Evolutionary conservation across 2,113 vertebrate genomes (phyloP).

Genomic region (Petromus typicus): DNA sequence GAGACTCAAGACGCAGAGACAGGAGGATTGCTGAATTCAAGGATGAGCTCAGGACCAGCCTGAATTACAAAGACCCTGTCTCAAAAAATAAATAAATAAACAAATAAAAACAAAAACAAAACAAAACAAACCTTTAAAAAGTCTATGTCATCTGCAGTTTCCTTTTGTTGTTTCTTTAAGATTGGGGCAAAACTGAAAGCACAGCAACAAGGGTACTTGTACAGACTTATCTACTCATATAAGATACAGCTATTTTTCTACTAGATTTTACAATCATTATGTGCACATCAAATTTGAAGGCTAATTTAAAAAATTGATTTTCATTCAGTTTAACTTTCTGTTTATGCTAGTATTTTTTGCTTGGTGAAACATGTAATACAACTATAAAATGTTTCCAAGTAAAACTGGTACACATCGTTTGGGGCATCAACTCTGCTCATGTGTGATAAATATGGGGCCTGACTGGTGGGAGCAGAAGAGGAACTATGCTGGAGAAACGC

Average conservation of each 20-base stretch:
- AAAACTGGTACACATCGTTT: neutral
- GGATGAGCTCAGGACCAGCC: too few species aligned
- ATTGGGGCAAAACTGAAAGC: conserved; percentile 9
- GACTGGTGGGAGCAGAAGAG: too few species aligned
- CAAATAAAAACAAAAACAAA: too few species aligned
- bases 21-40: too few species aligned
- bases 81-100: too few species aligned
- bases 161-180: neutral
- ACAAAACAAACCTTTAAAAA: too few species aligned
- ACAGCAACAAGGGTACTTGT: neutral
- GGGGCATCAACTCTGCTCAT: neutral
- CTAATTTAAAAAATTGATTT: neutral
- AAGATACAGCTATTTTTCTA: neutral
- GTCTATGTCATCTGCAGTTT: neutral
- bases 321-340: conserved; percentile 15
- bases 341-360: neutral
- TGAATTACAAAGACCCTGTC: too few species aligned
- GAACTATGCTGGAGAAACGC: neutral
- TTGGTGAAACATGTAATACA: neutral
- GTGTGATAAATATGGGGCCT: neutral
- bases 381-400: neutral
- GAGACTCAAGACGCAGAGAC: too few species aligned
- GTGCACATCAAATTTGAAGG: neutral
- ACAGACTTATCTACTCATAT: neutral
- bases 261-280: neutral